Evolutionary conservation across 2,113 vertebrate species (phyloP).

Genomic region (Noctilio leporinus): DNA sequence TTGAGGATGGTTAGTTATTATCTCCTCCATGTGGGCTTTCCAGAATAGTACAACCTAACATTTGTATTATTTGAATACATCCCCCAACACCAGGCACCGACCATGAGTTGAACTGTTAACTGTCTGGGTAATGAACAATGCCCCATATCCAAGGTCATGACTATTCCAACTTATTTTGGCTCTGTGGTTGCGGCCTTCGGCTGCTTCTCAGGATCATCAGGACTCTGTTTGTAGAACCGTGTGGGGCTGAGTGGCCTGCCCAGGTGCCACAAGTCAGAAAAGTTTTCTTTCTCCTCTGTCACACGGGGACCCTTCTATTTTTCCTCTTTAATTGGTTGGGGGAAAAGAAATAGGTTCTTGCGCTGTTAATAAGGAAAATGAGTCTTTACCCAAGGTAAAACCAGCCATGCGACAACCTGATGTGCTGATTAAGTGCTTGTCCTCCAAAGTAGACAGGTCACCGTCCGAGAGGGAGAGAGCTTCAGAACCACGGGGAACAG

Average conservation of each 20-base stretch:
- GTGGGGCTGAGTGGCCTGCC: slow-evolving; percentile 23
- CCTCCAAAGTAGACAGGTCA: slow-evolving; percentile 75
- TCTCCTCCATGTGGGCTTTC: not conserved
- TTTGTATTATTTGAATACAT: too few relatives aligned
- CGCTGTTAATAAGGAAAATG: slow-evolving; percentile 78
- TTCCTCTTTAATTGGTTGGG: slow-evolving; percentile 72
- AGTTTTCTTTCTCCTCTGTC: slow-evolving; percentile 51
- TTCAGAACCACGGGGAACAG: slow-evolving; percentile 22
- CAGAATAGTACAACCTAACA: not conserved
- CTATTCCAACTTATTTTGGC: slow-evolving; percentile 17
- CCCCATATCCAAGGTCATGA: too few relatives aligned
- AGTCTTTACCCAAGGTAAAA: slow-evolving; percentile 80
- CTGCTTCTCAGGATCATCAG: not conserved
- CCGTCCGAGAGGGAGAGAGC: slow-evolving; percentile 72
- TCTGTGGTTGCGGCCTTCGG: not conserved
- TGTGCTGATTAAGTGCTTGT: slow-evolving; percentile 81
- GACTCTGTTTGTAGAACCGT: not conserved
- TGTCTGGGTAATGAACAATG: not conserved
- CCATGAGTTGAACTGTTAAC: not conserved
- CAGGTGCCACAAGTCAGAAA: slow-evolving; percentile 41
- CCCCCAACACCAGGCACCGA: not conserved
- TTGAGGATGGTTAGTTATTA: not conserved
- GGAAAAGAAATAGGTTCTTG: slow-evolving; percentile 71
- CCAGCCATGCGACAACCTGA: slow-evolving; percentile 71
- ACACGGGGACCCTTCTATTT: slow-evolving; percentile 54